These are phyloP conservation scores for Elegia similella DNA, from an alignment of 2,888 invertebrate genomes.

Conservation along the genomic window DNA sequence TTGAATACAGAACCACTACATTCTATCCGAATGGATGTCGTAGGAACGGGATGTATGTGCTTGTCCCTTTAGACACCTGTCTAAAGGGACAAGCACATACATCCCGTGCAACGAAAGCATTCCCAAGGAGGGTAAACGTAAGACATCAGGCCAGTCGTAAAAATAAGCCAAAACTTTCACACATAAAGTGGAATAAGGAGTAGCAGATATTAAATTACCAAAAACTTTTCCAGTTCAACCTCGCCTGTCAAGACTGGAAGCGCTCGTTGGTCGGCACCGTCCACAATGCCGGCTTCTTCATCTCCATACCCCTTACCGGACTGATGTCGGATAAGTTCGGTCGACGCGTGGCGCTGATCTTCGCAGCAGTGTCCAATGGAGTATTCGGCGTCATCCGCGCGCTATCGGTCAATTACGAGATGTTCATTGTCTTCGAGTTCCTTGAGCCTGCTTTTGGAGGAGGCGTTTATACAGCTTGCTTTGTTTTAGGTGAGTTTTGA, in stretches of 20 bases:
- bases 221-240: conserved; percentile 79
- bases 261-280: conserved; percentile 87
- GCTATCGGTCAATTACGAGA: conserved; percentile 79
- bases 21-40: too few relatives aligned
- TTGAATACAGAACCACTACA: too few relatives aligned
- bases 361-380: conserved; percentile 78
- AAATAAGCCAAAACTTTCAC: too few relatives aligned
- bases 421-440: conserved; percentile 82
- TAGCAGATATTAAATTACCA: too few relatives aligned
- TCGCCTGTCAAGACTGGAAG: conserved; percentile 88
- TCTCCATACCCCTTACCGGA: conserved; percentile 87
- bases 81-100: too few relatives aligned
- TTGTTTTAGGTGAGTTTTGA: conserved; percentile 81
- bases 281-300: conserved; percentile 87
- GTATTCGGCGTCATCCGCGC: conserved; percentile 81
- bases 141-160: too few relatives aligned
- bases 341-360: conserved; percentile 81
- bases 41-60: too few relatives aligned
- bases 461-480: conserved; percentile 82
- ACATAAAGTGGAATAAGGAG: too few relatives aligned
- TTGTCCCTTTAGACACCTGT: too few relatives aligned
- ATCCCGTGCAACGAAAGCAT: too few relatives aligned
- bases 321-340: conserved; percentile 87
- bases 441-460: conserved; percentile 81
- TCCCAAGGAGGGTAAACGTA: too few relatives aligned